These are phyloP conservation scores for Exephanes ischioxanthus DNA, from an alignment of 2,888 invertebrate species.

Conservation along the genomic window DNA sequence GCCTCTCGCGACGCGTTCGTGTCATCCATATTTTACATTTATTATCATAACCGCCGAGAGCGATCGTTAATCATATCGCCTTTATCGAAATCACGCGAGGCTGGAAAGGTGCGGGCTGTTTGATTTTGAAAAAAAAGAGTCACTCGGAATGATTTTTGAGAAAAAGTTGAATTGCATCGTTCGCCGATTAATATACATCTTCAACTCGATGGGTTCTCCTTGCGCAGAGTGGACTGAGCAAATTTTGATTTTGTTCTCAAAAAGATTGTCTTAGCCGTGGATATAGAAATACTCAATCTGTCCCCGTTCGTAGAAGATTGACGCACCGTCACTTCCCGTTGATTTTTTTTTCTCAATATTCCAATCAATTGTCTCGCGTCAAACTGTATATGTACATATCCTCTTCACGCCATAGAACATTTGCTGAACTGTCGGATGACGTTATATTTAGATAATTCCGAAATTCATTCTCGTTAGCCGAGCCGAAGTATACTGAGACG, in stretches of 20 bases:
- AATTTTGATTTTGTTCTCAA: not conserved
- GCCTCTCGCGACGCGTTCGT: constrained; percentile 75
- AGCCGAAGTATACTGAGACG: not conserved
- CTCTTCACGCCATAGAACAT: not conserved
- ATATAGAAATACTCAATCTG: not conserved
- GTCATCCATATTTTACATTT: constrained; percentile 80
- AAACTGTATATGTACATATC: not conserved
- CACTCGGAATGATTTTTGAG: not conserved
- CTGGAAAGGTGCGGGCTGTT: not conserved
- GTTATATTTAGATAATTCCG: not conserved
- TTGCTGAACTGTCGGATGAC: not conserved
- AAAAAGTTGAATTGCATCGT: not conserved
- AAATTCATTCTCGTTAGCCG: constrained; percentile 5
- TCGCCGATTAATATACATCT: not conserved
- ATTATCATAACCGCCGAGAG: constrained; percentile 82
- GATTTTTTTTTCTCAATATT: not conserved
- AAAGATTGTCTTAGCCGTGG: not conserved
- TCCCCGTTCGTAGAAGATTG: not conserved
- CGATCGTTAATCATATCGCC: constrained; percentile 79
- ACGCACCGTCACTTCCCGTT: not conserved
- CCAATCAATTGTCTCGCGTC: not conserved
- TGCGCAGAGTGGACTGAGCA: too few relatives aligned
- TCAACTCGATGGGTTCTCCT: too few relatives aligned
- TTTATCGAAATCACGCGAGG: constrained; percentile 64
- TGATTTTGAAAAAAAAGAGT: not conserved